Base-by-base conservation (phyloP, 1,140 invertebrate species). In the Drosophila sucinea region DNA sequence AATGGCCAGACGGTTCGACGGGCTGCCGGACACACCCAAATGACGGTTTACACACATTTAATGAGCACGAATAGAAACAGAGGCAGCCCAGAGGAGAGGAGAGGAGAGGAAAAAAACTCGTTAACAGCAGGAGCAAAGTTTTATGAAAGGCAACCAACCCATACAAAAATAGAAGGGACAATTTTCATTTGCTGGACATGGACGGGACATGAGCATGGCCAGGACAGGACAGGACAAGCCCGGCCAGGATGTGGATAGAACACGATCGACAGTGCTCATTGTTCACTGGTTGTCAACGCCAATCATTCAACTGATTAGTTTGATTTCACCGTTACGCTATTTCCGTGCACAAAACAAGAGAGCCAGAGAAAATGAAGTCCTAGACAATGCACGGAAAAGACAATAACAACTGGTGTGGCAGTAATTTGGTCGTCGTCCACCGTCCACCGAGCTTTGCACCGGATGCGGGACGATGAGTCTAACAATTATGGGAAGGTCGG, bases 261-360 rank as follows among this genome's bases (percentile, higher is more conserved):
- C 33, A n/a, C 30, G 44, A 27, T 32, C 64, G 63, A 57, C 67
- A 66, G 64, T 69, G 65, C 35, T 68, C 82, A 75, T 85, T 85
- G 81, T 87, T 76, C 61, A 75, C 56, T 67, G 76, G 44, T 70
- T 44, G 72, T 73, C 66, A 73, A 81, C 81, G 84, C 73, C 84
- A 87, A 87, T 87, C 84, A 84, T 84, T 84, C 85, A 87, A 84
- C 84, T 87, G 84, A 89, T 87, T 87, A 87, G 80, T 89, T 87
- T 87, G 73, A 89, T 87, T 87, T 84, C 67, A 73, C 64, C 77
- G 79, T 55, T 77, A 67, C 77, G 83, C 79, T 83, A 82, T 86
- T 86, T 87, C 83, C 76, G 82, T 82, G 76, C 65, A 82, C 76
- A 82, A 79, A 66, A 67, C 51, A 27, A 62, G 30, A 61, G 44